Percentiles rank a stretch among this genome's conserved stretches.
These are phyloP conservation scores for Pristionchus maxplancki DNA, from an alignment of 2,888 invertebrate species.

Conservation along the genomic window DNA sequence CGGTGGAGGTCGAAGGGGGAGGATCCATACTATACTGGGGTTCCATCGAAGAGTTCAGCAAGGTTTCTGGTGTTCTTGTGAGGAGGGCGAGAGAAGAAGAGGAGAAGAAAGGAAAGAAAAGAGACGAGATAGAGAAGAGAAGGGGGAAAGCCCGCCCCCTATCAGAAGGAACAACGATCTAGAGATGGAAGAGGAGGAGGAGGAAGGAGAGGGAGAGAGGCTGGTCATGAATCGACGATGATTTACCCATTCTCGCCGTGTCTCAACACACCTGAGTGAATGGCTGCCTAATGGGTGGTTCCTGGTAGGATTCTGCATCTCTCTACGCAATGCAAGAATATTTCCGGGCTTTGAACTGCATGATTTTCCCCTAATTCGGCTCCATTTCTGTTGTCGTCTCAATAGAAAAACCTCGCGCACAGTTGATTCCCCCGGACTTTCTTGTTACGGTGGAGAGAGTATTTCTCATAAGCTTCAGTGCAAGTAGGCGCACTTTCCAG, in stretches of 20 bases:
- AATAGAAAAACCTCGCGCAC: background rate
- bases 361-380: background rate
- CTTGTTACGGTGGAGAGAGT: background rate
- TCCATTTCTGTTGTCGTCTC: background rate
- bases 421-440: background rate
- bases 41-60: background rate
- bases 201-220: background rate
- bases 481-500: background rate
- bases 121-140: background rate
- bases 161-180: constrained; percentile 25
- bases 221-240: constrained; percentile 9
- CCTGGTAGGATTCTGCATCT: background rate
- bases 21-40: background rate
- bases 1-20: background rate
- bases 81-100: background rate
- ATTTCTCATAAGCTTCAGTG: background rate
- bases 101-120: constrained; percentile 24
- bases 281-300: background rate
- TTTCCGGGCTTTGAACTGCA: background rate
- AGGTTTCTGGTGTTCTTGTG: constrained; percentile 9
- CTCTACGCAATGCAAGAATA: background rate
- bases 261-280: background rate
- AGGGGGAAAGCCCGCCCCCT: constrained; percentile 25
- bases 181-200: background rate
- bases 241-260: background rate